phyloP scores from a whole-genome alignment of 2,113 vertebrate genomes.

The Chloroceryle aenea region DNA sequence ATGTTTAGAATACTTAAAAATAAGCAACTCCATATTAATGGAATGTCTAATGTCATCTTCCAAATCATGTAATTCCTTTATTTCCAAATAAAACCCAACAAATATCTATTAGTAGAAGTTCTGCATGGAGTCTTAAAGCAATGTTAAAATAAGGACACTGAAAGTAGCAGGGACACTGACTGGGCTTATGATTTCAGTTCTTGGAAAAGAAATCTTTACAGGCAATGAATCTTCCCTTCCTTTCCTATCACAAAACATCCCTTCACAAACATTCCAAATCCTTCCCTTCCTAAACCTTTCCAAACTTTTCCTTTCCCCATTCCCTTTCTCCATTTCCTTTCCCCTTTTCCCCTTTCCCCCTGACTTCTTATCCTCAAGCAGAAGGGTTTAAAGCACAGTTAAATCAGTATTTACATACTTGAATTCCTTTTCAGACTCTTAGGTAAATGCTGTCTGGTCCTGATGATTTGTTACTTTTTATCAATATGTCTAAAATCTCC shows the following conservation, averaged over 20 bases:
- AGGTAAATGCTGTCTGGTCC: neutral
- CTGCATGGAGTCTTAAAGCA: accelerated
- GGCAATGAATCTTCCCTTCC: accelerated
- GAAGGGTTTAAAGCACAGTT: neutral
- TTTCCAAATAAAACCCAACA: accelerated
- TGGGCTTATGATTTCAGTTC: neutral
- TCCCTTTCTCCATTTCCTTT: too few species aligned
- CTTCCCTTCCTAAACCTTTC: too few species aligned
- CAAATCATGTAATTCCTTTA: accelerated
- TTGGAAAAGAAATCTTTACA: accelerated
- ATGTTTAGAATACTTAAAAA: neutral
- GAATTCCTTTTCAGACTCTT: neutral
- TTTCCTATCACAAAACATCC: too few species aligned
- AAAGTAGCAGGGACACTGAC: neutral
- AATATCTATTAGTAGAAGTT: neutral
- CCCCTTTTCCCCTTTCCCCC: neutral
- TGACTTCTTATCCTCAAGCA: neutral
- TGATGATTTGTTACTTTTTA: slow-evolving; percentile 11
- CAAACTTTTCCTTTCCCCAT: too few species aligned
- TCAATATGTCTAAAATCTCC: neutral
- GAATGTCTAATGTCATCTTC: accelerated
- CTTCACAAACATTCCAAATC: too few species aligned
- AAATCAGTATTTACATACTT: neutral
- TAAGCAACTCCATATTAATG: accelerated
- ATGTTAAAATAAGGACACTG: accelerated